Percentiles rank a stretch among this genome's conserved stretches.
phyloP scores from a whole-genome alignment of 1,140 invertebrate genomes.

The Linepithema humile region DNA sequence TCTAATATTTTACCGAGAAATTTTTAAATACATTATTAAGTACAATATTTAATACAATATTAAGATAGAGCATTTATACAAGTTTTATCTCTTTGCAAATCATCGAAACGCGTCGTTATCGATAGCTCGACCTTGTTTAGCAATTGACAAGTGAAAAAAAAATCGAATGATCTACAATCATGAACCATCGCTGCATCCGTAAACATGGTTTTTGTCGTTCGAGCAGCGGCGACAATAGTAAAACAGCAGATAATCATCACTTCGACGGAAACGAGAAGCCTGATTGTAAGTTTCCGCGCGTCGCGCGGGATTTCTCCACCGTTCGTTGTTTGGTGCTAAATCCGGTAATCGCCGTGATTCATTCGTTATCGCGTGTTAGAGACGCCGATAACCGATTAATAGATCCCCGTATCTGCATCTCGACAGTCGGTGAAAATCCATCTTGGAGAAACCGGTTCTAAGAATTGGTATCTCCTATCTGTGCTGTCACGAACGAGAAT shows the following conservation, averaged over 20 bases:
- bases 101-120: not conserved
- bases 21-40: too few species aligned
- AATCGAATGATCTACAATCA: not conserved
- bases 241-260: too few species aligned
- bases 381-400: constrained; percentile 28
- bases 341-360: not conserved
- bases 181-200: not conserved
- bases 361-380: constrained; percentile 4
- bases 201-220: not conserved
- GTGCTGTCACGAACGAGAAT: constrained; percentile 10
- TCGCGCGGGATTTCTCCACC: too few species aligned
- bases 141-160: not conserved
- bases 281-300: not conserved
- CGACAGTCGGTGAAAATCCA: not conserved
- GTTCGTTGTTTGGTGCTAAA: constrained; percentile 4
- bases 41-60: too few species aligned
- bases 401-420: constrained; percentile 7
- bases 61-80: too few species aligned
- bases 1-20: too few species aligned
- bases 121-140: not conserved
- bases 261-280: too few species aligned
- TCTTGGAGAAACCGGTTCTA: not conserved
- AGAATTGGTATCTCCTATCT: constrained; percentile 29
- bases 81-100: not conserved
- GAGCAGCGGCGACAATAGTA: too few species aligned